Conservation (phyloP, 2,113 vertebrate species). For the Hippocampus zosterae region DNA sequence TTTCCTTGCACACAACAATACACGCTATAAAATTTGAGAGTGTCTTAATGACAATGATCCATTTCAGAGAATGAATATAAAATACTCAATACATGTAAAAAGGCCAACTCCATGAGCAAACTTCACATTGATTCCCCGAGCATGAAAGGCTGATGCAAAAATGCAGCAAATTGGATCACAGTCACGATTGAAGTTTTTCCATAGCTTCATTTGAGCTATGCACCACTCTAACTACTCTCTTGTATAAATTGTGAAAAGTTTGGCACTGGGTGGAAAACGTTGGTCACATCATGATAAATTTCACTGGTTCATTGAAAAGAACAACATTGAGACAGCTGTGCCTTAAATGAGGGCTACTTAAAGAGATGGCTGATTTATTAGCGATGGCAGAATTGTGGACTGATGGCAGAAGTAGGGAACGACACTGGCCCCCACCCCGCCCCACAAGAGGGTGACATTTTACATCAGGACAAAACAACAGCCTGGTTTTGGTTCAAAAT, state of each 20-base stretch:
- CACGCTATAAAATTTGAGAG: not conserved
- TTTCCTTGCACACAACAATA: too few species aligned
- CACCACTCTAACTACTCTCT: constrained; percentile 26
- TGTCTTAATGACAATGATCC: not conserved
- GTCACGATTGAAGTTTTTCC: constrained; percentile 38
- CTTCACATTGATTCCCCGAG: constrained; percentile 30
- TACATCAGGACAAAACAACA: not conserved
- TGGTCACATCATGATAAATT: constrained; percentile 42
- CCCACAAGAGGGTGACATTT: not conserved
- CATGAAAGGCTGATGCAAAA: constrained; percentile 46
- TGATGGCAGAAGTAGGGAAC: too few species aligned
- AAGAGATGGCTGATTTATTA: not conserved
- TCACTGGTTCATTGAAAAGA: constrained; percentile 15
- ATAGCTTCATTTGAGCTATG: constrained; percentile 25
- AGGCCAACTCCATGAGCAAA: constrained; percentile 17
- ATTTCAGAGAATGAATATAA: not conserved
- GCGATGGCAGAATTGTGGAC: not conserved
- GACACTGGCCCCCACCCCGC: too few species aligned
- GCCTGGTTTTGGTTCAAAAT: not conserved
- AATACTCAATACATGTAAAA: too few species aligned
- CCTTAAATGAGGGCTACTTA: not conserved
- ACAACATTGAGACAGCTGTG: constrained; percentile 4
- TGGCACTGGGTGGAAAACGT: constrained; percentile 14
- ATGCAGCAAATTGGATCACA: constrained; percentile 30
- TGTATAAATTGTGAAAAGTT: constrained; percentile 19